A percentile compares a stretch with the other conserved stretches of the same genome.
These are phyloP conservation scores for Melipona bicolor DNA, from an alignment of 2,888 invertebrate genomes.

Conservation along the genomic window DNA sequence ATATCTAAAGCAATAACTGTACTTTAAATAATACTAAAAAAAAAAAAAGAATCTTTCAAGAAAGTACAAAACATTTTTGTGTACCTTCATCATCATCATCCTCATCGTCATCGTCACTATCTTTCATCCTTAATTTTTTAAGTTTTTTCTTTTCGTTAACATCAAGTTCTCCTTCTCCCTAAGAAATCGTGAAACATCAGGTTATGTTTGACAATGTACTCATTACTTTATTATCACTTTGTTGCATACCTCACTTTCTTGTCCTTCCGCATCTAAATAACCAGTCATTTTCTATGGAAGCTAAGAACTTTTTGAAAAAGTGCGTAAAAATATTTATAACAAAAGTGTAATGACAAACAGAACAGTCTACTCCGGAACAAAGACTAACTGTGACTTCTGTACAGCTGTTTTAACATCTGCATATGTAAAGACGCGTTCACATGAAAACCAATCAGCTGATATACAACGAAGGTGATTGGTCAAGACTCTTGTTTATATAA, in stretches of 20 bases:
- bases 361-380: neutral
- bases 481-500: neutral
- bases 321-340: neutral
- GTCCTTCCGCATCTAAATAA: constrained; percentile 62
- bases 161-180: constrained; percentile 91
- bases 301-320: neutral
- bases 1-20: neutral
- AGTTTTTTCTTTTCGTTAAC: constrained; percentile 90
- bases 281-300: constrained; percentile 52
- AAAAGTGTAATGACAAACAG: neutral
- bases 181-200: constrained; percentile 15
- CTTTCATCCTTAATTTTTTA: constrained; percentile 91
- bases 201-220: neutral
- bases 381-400: neutral
- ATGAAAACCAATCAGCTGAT: constrained; percentile 45
- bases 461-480: constrained; percentile 14
- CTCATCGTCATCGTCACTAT: constrained; percentile 96
- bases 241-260: constrained; percentile 62
- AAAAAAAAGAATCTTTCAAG: neutral
- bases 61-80: neutral
- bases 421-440: constrained; percentile 21
- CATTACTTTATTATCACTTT: too few species aligned
- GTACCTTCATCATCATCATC: constrained; percentile 88
- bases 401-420: constrained; percentile 12
- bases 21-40: neutral